Evolutionary conservation across 2,797 vertebrate genomes (phyloP).

Genomic region (Amblyraja radiata): DNA sequence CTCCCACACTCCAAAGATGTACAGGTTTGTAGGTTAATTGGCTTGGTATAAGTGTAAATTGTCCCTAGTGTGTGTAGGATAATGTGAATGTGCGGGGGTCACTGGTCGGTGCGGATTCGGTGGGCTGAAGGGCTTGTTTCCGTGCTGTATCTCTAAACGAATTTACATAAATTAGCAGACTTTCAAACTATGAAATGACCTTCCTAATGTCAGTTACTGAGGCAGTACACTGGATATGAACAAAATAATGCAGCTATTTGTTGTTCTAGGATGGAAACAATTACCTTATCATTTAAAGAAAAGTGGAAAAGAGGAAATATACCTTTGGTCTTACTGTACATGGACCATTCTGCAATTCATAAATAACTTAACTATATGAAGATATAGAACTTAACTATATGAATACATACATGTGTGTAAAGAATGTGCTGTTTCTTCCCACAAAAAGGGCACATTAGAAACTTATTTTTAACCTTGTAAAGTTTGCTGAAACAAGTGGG

Average conservation of each 20-base stretch:
- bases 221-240: not conserved
- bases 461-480: constrained; percentile 8
- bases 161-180: not conserved
- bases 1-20: too few species aligned
- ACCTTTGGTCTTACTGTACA: not conserved
- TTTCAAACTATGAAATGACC: not conserved
- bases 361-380: not conserved
- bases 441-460: not conserved
- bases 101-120: too few species aligned
- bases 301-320: not conserved
- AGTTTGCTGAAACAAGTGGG: constrained; percentile 2
- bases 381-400: not conserved
- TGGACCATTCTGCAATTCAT: not conserved
- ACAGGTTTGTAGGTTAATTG: too few species aligned
- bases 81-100: too few species aligned
- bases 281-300: not conserved
- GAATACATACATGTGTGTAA: not conserved
- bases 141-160: too few species aligned
- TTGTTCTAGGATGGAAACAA: not conserved
- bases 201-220: not conserved
- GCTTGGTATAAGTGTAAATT: too few species aligned
- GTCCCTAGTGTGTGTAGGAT: too few species aligned
- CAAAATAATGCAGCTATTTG: not conserved
- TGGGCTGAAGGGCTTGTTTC: too few species aligned
- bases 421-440: not conserved